Base-by-base conservation (phyloP, 2,113 vertebrate genomes). In the Tachuris rubrigastra region DNA sequence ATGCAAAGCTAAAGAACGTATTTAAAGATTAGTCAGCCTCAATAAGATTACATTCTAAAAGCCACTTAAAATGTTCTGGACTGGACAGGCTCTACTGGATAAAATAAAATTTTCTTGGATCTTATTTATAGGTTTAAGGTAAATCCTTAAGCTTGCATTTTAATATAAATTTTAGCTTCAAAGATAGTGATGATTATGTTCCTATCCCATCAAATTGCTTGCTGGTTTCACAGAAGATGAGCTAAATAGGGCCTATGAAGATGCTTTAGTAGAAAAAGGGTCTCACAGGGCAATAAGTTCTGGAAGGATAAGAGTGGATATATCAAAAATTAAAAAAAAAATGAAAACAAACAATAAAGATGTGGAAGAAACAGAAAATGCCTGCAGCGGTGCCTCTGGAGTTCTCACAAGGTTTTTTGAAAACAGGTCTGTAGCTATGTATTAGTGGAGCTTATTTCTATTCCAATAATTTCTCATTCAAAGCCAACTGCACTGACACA, bases 41-140 rank as follows among this genome's bases (percentile, higher is more conserved):
- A 92, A 68, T 81, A 89, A 94, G 94, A 96, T 96, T 94, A 95
- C 76, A 81, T 91, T 60, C 47, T 92, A 89, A 92, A 96, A 96
- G 84, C 91, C 94, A 97, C 84, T 95, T 96, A 95, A 95, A 96
- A 87, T 91, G 63, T 89, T 93, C 80, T 75, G 93, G 69, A 84
- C 84, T 91, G 86, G 73, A 85, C 66, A 93, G 65, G 79, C 68
- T 95, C 65, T 59, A 63, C 72, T 87, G 41, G 80, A 90, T 92
- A 81, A 52, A 75, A 33, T 90, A 89, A n/a, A 2, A 75, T 94
- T 92, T 95, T 92, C 73, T 89, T 92, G 80, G 86, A 49, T 89
- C 47, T 91, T 87, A 84, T 85, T 95, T 95, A 95, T 56, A 90
- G 59, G 87, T 95, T 96, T 91, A 89, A 92, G 75, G 84, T 67